Evolutionary conservation across 2,113 vertebrate species (phyloP).

Genomic region (Grus americana): DNA sequence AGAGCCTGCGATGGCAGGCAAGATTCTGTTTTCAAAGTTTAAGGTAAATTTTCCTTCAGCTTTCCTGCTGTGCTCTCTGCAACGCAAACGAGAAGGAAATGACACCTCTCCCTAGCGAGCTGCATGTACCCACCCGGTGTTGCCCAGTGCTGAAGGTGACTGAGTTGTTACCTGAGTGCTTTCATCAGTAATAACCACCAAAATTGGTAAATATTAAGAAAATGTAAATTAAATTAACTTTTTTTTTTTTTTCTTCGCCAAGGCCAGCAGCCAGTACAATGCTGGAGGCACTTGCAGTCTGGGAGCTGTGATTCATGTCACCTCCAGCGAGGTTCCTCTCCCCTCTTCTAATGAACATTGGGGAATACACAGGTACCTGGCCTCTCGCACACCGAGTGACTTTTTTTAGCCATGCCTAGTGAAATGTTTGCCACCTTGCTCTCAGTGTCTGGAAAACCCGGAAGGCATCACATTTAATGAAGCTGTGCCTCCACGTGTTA

Average conservation of each 20-base stretch:
- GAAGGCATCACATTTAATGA: neutral
- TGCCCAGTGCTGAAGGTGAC: neutral
- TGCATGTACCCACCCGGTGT: neutral
- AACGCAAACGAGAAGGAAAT: neutral
- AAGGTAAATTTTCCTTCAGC: neutral
- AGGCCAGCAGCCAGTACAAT: neutral
- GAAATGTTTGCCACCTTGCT: neutral
- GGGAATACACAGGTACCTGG: neutral
- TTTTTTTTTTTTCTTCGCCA: neutral
- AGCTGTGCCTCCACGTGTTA: neutral
- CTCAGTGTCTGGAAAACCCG: neutral
- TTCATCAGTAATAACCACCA: neutral
- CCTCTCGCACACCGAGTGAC: neutral
- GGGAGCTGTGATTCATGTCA: neutral
- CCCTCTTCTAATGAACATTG: neutral
- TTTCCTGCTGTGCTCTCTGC: neutral
- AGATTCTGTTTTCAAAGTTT: neutral
- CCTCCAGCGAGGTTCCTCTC: neutral
- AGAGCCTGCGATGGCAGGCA: neutral
- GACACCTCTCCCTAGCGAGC: fast-evolving
- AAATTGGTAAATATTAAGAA: neutral
- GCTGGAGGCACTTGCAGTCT: neutral
- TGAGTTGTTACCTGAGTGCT: neutral
- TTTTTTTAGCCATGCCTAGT: neutral
- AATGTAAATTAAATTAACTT: neutral